A percentile compares a stretch with the other conserved stretches of the same genome.
Evolutionary conservation across 2,888 invertebrate species (phyloP).

Genomic region (Spodoptera exigua): DNA sequence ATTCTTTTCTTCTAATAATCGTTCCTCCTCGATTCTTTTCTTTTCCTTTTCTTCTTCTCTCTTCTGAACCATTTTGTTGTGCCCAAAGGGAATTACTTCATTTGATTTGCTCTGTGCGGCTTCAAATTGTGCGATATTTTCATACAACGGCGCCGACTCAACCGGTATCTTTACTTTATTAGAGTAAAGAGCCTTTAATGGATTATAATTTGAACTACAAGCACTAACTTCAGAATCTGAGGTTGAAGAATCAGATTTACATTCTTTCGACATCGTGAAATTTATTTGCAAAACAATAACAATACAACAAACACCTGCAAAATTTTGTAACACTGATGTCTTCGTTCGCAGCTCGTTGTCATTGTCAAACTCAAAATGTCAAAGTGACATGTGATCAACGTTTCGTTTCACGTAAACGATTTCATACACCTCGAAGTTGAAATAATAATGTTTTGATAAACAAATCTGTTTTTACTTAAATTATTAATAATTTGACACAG

Average conservation of each 20-base stretch:
- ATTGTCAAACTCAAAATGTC: constrained; percentile 15
- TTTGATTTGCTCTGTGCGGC: constrained; percentile 61
- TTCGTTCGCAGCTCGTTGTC: neutral
- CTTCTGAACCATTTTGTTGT: constrained; percentile 68
- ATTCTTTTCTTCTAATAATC: constrained; percentile 76
- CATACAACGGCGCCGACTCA: constrained; percentile 90
- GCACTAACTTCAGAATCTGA: constrained; percentile 82
- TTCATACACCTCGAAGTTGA: too few relatives aligned
- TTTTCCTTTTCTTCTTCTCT: constrained; percentile 76
- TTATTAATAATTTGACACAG: constrained; percentile 15
- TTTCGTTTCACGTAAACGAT: constrained; percentile 45
- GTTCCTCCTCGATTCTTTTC: constrained; percentile 66
- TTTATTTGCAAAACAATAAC: constrained; percentile 34
- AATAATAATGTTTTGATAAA: too few relatives aligned
- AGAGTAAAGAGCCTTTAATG: constrained; percentile 92
- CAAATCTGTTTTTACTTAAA: neutral
- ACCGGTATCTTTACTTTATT: constrained; percentile 87
- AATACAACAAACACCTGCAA: constrained; percentile 2
- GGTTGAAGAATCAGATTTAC: constrained; percentile 76
- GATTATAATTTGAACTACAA: constrained; percentile 90
- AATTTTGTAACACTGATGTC: too few relatives aligned
- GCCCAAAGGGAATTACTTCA: constrained; percentile 69
- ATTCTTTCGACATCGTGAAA: constrained; percentile 70
- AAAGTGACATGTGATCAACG: constrained; percentile 20
- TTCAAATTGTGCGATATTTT: constrained; percentile 91